Evolutionary conservation across 2,888 invertebrate genomes (phyloP).

Genomic region (Micoletzkya japonica): DNA sequence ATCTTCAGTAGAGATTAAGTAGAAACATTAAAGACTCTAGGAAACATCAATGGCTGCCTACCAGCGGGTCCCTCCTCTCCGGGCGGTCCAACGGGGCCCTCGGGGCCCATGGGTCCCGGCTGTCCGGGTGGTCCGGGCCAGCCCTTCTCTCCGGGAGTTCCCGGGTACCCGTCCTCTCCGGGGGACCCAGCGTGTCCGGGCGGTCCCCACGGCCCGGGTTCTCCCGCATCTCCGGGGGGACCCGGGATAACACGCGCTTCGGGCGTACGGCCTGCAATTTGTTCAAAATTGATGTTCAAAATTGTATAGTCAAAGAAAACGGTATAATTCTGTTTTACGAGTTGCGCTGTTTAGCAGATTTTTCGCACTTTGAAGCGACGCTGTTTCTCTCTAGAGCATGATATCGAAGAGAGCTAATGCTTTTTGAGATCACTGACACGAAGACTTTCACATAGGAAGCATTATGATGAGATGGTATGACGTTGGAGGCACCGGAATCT

Average conservation of each 20-base stretch:
- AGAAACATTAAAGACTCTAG: slow-evolving; percentile 5
- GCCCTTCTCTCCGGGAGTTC: slow-evolving; percentile 61
- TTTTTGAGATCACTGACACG: too few species aligned
- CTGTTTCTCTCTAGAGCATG: too few species aligned
- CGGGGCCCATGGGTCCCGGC: slow-evolving; percentile 55
- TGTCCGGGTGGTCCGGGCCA: slow-evolving; percentile 63
- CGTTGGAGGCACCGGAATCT: background rate
- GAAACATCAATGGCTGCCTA: background rate
- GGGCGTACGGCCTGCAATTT: slow-evolving; percentile 50
- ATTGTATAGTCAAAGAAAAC: too few species aligned
- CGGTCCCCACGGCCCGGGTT: slow-evolving; percentile 60
- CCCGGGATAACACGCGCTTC: slow-evolving; percentile 63
- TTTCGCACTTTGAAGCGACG: too few species aligned
- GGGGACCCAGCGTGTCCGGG: slow-evolving; percentile 53
- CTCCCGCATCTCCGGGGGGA: slow-evolving; percentile 57
- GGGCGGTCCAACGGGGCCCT: slow-evolving; percentile 50
- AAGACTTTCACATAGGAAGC: too few species aligned
- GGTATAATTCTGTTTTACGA: too few species aligned
- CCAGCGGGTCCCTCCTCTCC: slow-evolving; percentile 60
- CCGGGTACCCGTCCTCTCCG: slow-evolving; percentile 61
- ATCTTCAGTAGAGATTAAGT: background rate
- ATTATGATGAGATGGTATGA: background rate
- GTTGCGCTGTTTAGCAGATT: too few species aligned
- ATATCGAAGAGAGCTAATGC: too few species aligned
- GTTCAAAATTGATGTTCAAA: too few species aligned